phyloP scores from a whole-genome alignment of 2,113 vertebrate genomes.

The Vulpes vulpes region DNA sequence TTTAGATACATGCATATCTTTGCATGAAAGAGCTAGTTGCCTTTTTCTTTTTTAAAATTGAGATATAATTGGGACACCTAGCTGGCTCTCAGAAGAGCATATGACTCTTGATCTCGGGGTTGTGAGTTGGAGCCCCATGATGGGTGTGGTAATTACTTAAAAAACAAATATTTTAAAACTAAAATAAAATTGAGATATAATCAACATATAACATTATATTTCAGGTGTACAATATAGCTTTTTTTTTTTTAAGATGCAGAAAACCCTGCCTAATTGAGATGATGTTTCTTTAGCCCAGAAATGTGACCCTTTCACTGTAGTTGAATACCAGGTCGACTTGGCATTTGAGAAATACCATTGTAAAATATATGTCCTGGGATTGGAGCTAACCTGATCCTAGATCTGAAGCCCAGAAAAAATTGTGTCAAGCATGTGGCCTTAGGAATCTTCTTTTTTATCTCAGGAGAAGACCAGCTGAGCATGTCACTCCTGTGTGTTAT shows the following conservation, averaged over 20 bases:
- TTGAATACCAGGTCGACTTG: neutral
- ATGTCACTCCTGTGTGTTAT: neutral
- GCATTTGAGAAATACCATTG: neutral
- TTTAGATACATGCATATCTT: neutral
- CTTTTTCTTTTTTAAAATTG: neutral
- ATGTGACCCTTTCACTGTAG: neutral
- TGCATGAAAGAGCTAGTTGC: neutral
- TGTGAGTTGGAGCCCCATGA: neutral
- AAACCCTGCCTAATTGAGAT: neutral
- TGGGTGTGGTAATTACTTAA: neutral
- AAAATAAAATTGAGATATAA: neutral
- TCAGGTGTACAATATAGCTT: neutral
- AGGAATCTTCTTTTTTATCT: neutral
- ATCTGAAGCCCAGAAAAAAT: slow-evolving; percentile 38
- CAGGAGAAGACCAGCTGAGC: neutral
- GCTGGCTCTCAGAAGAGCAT: neutral
- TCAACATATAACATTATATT: neutral
- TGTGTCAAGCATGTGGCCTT: neutral
- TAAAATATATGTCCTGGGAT: neutral
- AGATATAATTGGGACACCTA: neutral
- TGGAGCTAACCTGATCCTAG: neutral
- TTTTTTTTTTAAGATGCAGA: neutral
- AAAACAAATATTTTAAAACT: neutral
- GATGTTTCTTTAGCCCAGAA: neutral
- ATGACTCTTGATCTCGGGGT: neutral